Base-by-base conservation (phyloP, 2,797 vertebrate species). In the Enteromius trimaculatus region DNA sequence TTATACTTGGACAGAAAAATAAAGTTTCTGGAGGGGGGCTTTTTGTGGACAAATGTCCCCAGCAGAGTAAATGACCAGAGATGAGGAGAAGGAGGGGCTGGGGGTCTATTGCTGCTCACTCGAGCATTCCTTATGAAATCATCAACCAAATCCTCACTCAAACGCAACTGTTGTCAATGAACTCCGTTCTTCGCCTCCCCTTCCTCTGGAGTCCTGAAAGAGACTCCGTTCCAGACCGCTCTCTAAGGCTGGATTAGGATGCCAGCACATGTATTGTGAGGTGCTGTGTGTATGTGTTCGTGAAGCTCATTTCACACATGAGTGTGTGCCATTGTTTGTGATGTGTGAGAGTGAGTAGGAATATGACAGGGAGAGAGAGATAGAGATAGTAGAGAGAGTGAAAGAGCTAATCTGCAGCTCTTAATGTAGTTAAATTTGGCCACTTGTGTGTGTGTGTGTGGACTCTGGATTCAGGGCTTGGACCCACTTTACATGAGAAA, bases 221-320 rank as follows among this genome's bases (percentile, higher is more conserved):
- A 78, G 64, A 26, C 70, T 51, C 79, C 70, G 65, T 80, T 84
- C 70, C 81, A 80, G 83, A 86, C 65, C 58, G 34, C 68, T 68
- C 65, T 77, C 68, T 85, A 81, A 81, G 55, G 65, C 44, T 74
- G 84, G 86, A 88, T 88, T 88, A 88, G 72, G 65, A 80, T 71
- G 84, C 80, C 85, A 84, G 77, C 49, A 58, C 86, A 82, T 87
- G 78, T 58, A 86, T 83, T 87, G 71, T 82, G 60, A 34, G 26
- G 74, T 79, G 78, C 29, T 60, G 72, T 76, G 74, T 42, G 92
- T 92, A 91, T 91, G 86, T 89, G 88, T 86, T 89, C 86, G 88
- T 88, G 91, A 92, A 92, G 93, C 93, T 93, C 92, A 93, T 95
- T 95, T 95, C 93, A 94, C 94, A 94, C 92, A 94, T 94, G 93